Evolutionary conservation across 2,797 vertebrate species (phyloP).

Genomic region (Smutsia gigantea): DNA sequence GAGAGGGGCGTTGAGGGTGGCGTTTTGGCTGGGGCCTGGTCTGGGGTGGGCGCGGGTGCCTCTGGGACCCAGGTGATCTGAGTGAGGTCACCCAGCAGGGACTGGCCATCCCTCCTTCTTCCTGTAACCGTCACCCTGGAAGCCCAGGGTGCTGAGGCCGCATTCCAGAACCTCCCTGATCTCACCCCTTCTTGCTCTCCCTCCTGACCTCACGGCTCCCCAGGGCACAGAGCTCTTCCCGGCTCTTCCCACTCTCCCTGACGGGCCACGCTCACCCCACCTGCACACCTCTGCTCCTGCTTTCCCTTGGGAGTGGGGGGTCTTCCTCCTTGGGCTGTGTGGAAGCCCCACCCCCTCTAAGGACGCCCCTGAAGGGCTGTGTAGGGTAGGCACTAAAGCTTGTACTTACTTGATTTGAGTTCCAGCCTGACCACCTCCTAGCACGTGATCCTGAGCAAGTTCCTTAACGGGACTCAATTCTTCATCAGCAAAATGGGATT

Average conservation of each 20-base stretch:
- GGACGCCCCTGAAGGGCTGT: neutral
- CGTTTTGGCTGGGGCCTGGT: neutral
- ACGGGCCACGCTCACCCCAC: accelerated
- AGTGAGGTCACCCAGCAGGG: neutral
- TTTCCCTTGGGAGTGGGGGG: too few species aligned
- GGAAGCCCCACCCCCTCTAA: neutral
- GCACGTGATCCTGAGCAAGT: accelerated
- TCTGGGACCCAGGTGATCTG: too few species aligned
- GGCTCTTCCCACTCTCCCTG: neutral
- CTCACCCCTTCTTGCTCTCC: neutral
- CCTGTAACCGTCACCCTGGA: neutral
- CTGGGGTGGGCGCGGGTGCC: neutral
- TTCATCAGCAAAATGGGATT: neutral
- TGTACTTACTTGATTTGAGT: neutral
- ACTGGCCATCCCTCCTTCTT: neutral
- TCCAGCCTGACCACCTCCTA: too few species aligned
- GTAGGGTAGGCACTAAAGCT: neutral
- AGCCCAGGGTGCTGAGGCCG: too few species aligned
- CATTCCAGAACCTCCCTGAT: neutral
- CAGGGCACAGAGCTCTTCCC: neutral
- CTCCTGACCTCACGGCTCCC: neutral
- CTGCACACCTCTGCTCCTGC: neutral
- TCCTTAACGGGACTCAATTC: neutral
- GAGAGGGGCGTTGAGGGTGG: neutral
- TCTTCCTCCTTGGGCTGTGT: neutral